Base-by-base conservation (phyloP, 2,888 invertebrate genomes). In the Nomada ferruginata region DNA sequence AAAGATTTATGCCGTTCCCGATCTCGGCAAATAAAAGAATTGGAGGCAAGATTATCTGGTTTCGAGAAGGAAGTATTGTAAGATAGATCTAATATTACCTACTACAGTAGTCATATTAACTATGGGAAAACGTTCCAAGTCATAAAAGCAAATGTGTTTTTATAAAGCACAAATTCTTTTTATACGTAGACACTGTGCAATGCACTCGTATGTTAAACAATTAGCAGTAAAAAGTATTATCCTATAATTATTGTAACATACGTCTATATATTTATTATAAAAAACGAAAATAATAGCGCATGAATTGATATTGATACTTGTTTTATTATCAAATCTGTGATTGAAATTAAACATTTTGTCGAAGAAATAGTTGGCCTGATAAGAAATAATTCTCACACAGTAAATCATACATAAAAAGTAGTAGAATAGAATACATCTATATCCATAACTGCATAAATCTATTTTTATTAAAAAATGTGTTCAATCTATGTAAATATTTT, bases 1-100 rank as follows among this genome's bases (percentile, higher is more conserved):
- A 93, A 95, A 23, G 92, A 91, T 5, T 89, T 95, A 44, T 95
- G 95, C 85, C 94, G 94, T 84, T 94, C 94, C 79, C 93, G 95
- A 63, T 93, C 93, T 47, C 94, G 76, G 9, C 82, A 73, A 68
- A 91, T 92, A 66, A 84, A 85, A 44, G 86, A 91, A 26, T 85
- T 91, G 1, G 86, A 91, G 47, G 52, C 83, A 57, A 77, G 72
- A 44, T 4, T 91, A 53, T 18, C 18, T 23, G 44, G 29, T 15
- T 50, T 60, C 26, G 1, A 57, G 5, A 29, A 0, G 55, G 10
- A 55, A 68, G 36, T 5, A 53, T 63, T 63, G 2, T 60, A 63
- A n/a, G 42, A 64, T 20, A 65, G 15, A 60, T 36, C 50, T 52
- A 69, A 61, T 23, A 26, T 36, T 13, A 66, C 13, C 42, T 50